Evolutionary conservation across 2,888 invertebrate species (phyloP).

Genomic region (Protodeltote pygarga): DNA sequence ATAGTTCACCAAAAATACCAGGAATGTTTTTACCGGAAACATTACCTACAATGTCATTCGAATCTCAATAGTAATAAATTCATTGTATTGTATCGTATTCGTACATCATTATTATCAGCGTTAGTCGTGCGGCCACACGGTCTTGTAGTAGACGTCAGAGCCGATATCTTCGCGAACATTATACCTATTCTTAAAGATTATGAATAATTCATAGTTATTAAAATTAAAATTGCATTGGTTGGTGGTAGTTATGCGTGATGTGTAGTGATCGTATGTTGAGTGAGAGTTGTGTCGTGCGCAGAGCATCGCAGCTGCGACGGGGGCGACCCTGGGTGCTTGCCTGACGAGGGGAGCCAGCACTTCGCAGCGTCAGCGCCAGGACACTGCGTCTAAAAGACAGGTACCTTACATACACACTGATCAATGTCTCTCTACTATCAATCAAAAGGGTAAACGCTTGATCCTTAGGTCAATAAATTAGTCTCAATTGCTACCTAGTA

Average conservation of each 20-base stretch:
- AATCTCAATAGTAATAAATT: conserved; percentile 35
- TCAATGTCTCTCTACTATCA: neutral
- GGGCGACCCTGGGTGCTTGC: conserved; percentile 86
- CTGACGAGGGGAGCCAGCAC: conserved; percentile 85
- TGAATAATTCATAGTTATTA: conserved; percentile 41
- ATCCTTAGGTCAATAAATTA: conserved; percentile 3
- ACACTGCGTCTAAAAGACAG: conserved; percentile 82
- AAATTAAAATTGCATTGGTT: conserved; percentile 34
- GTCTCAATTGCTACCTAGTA: neutral
- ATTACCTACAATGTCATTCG: conserved; percentile 22
- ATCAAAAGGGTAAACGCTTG: conserved; percentile 17
- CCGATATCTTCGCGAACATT: conserved; percentile 45
- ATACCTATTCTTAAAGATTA: conserved; percentile 41
- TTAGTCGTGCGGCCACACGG: conserved; percentile 41
- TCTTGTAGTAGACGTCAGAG: conserved; percentile 54
- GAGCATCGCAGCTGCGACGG: conserved; percentile 86
- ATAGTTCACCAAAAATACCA: conserved; percentile 16
- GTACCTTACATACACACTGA: conserved; percentile 47
- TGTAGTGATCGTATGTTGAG: conserved; percentile 26
- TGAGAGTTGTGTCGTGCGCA: conserved; percentile 53
- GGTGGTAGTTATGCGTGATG: conserved; percentile 30
- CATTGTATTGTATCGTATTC: conserved; percentile 28
- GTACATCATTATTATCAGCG: conserved; percentile 50
- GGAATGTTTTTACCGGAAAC: conserved; percentile 17
- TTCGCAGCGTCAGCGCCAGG: conserved; percentile 87